These are phyloP conservation scores for Pararge aegeria DNA, from an alignment of 1,140 invertebrate genomes.

Conservation along the genomic window DNA sequence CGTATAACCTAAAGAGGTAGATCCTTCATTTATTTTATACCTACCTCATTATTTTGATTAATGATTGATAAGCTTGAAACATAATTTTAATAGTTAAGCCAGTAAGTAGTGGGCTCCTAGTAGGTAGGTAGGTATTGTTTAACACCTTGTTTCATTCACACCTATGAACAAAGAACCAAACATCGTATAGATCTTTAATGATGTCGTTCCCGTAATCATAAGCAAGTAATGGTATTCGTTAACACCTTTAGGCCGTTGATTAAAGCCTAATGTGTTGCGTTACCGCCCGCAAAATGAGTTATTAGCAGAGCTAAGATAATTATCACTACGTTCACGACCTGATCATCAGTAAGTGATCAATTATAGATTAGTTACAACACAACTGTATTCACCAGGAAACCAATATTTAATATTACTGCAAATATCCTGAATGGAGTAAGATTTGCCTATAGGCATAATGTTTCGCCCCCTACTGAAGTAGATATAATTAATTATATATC, in stretches of 20 bases:
- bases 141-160: not conserved
- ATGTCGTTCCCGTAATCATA: not conserved
- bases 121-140: not conserved
- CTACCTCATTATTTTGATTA: too few relatives aligned
- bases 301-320: constrained; percentile 11
- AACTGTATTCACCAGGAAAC: not conserved
- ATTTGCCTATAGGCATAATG: not conserved
- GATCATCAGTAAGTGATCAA: constrained; percentile 10
- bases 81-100: too few relatives aligned
- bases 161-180: not conserved
- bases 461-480: too few relatives aligned
- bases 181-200: not conserved
- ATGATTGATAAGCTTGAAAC: too few relatives aligned
- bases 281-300: constrained; percentile 13
- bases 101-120: too few relatives aligned
- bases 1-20: too few relatives aligned
- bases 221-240: constrained; percentile 9
- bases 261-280: constrained; percentile 12
- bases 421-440: not conserved
- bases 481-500: not conserved
- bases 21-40: not conserved
- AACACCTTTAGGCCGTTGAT: constrained; percentile 9
- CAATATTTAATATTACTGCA: not conserved
- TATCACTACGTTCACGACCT: not conserved
- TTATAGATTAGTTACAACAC: constrained; percentile 2